phyloP scores from a whole-genome alignment of 1,140 invertebrate species.

The Psilanteris sp. region DNA sequence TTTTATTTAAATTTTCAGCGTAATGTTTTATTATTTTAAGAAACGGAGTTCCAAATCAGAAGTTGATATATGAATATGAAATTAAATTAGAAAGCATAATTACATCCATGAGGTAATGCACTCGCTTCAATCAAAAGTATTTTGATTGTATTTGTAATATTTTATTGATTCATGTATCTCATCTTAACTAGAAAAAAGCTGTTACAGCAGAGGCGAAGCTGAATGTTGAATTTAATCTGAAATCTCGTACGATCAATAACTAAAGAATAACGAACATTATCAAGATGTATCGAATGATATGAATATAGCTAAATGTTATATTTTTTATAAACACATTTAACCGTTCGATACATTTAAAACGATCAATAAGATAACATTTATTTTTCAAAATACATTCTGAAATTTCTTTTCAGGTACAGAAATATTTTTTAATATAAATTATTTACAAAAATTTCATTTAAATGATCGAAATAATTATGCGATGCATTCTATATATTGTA shows the following conservation, averaged over 20 bases:
- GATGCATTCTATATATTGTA: too few species aligned
- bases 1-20: too few species aligned
- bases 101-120: background rate
- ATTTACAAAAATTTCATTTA: too few species aligned
- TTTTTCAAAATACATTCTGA: too few species aligned
- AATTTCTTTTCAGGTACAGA: too few species aligned
- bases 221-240: constrained; percentile 30
- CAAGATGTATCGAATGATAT: constrained; percentile 23
- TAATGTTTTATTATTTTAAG: too few species aligned
- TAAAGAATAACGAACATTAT: constrained; percentile 39
- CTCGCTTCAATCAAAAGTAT: background rate
- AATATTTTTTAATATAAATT: too few species aligned
- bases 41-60: too few species aligned
- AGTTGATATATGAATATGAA: too few species aligned
- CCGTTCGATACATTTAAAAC: constrained; percentile 14
- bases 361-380: too few species aligned
- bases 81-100: too few species aligned
- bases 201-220: background rate
- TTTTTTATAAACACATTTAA: background rate
- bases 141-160: constrained; percentile 8
- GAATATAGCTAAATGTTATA: constrained; percentile 26
- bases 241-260: constrained; percentile 37
- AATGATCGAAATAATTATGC: too few species aligned
- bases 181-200: background rate
- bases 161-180: constrained; percentile 17